Evolutionary conservation across 2,797 vertebrate species (phyloP).

Genomic region (Sparidentex hasta): DNA sequence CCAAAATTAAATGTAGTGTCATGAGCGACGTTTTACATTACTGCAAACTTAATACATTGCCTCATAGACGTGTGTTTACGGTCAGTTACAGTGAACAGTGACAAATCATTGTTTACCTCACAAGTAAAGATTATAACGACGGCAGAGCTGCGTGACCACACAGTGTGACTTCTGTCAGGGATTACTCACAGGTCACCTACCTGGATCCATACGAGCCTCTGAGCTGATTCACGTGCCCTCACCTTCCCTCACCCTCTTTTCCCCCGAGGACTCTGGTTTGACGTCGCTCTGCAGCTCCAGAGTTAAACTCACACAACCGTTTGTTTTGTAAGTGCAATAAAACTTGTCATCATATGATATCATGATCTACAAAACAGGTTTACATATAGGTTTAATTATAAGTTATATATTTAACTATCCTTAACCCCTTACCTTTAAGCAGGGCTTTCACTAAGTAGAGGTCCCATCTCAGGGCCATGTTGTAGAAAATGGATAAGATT

Average conservation of each 20-base stretch:
- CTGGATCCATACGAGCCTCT: constrained; percentile 50
- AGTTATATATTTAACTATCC: too few relatives aligned
- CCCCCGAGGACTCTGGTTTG: not conserved
- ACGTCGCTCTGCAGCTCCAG: not conserved
- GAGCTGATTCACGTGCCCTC: constrained; percentile 53
- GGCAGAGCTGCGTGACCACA: constrained; percentile 52
- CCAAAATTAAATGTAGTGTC: not conserved
- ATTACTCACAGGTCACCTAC: constrained; percentile 66
- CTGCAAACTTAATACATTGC: not conserved
- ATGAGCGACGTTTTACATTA: rapidly evolving
- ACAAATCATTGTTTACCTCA: not conserved
- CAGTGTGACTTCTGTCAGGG: constrained; percentile 52
- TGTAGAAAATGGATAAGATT: not conserved
- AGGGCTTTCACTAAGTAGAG: not conserved
- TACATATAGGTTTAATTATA: not conserved
- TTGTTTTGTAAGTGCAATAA: too few relatives aligned
- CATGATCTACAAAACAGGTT: too few relatives aligned
- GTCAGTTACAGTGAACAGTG: not conserved
- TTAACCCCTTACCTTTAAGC: not conserved
- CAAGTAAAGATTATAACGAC: not conserved
- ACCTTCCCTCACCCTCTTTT: constrained; percentile 4
- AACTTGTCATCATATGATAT: too few relatives aligned
- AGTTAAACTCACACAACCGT: not conserved
- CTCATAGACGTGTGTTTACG: not conserved
- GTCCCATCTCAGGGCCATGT: not conserved